Evolutionary conservation across 2,113 vertebrate species (phyloP).

Genomic region (Myrmophylax atrothorax): DNA sequence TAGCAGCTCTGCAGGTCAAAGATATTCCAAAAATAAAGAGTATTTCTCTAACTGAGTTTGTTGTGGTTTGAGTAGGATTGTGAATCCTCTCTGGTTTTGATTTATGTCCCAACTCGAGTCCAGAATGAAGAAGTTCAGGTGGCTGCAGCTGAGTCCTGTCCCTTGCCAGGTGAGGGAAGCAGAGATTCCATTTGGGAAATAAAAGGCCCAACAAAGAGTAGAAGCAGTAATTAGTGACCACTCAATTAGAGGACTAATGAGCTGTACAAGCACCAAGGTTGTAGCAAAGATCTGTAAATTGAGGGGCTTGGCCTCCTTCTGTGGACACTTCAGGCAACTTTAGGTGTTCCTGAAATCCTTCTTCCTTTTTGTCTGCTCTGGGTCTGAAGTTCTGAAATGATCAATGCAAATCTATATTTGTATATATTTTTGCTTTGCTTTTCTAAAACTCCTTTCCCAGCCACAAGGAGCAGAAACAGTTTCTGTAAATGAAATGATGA

Average conservation of each 20-base stretch:
- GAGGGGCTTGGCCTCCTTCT: not conserved
- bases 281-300: not conserved
- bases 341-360: not conserved
- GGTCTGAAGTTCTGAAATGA: not conserved
- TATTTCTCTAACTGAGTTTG: not conserved
- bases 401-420: not conserved
- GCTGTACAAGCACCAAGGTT: not conserved
- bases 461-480: not conserved
- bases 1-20: not conserved
- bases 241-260: not conserved
- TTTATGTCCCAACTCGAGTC: not conserved
- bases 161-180: not conserved
- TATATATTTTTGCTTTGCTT: conserved; percentile 15
- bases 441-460: not conserved
- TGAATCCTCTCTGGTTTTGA: not conserved
- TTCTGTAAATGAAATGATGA: not conserved
- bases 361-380: not conserved
- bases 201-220: not conserved
- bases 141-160: not conserved
- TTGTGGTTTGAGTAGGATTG: not conserved
- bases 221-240: not conserved
- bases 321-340: not conserved
- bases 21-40: not conserved
- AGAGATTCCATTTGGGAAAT: not conserved
- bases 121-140: not conserved